Base-by-base conservation (phyloP, 1,140 invertebrate species). In the Amphibalanus amphitrite region DNA sequence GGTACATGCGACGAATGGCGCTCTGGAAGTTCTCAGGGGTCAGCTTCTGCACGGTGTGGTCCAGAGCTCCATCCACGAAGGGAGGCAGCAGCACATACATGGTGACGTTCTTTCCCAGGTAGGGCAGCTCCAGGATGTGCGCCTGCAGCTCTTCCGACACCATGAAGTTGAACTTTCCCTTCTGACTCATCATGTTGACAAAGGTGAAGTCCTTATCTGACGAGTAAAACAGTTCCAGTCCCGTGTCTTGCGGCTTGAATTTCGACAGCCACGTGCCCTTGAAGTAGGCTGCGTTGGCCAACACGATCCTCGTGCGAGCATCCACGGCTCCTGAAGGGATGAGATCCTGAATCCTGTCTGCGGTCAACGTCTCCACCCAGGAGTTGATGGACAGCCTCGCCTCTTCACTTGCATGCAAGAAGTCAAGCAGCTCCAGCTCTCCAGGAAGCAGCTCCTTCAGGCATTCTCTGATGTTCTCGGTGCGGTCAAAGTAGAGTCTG, bases 1-100 rank as follows among this genome's bases (percentile, higher is more conserved):
- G 83, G 70, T 75, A 76, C 28, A 74, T 4, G 70, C 69, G 67
- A n/a, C n/a, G n/a, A n/a, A 76, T 40, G 38, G 71, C 73, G 17
- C 70, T 69, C 64, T 69, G 70, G 8, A 76, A 70, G 8, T 70
- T 28, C 29, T 73, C 26, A 13, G 70, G 73, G 29, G 72, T 76
- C 4, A 76, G 70, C 20, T 71, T 70, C 28, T 47, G 71, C 33
- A 76, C 74, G 73, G 75, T 76, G 8, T 38, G 28, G 38, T 74
- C 72, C 47, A 76, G 75, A 28, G 73, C 74, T 0, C 75, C 75
- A 10, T 71, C 29, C 0, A 0, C 84, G 78, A 89, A 91, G 0
- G 90, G 89, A 0, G 91, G 91, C 69, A 94, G 80, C 0, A 97
- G 77, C 38, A 95, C 86, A 76, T 88, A 88, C 91, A 96, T 93